phyloP scores from a whole-genome alignment of 2,797 vertebrate genomes.

The Telmatherina bonti region DNA sequence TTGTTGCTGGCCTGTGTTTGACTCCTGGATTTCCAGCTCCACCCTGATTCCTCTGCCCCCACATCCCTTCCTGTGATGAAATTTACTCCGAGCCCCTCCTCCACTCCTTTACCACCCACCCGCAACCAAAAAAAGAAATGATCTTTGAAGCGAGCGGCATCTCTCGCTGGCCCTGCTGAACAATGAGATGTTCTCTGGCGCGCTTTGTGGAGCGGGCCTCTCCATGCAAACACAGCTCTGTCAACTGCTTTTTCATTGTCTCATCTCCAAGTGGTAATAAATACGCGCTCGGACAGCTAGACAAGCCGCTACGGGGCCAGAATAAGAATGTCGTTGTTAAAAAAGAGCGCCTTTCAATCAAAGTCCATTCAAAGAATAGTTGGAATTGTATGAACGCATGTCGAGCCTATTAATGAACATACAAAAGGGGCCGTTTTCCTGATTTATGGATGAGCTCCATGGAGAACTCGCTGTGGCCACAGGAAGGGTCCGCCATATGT shows the following conservation, averaged over 20 bases:
- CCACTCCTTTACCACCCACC: constrained; percentile 59
- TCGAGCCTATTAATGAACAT: constrained; percentile 96
- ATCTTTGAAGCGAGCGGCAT: constrained; percentile 60
- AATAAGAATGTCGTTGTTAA: constrained; percentile 91
- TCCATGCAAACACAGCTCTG: constrained; percentile 90
- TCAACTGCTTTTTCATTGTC: constrained; percentile 89
- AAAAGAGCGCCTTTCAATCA: constrained; percentile 93
- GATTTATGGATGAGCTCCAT: constrained; percentile 91
- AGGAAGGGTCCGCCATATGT: constrained; percentile 67
- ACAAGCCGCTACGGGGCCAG: constrained; percentile 94
- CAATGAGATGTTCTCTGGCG: constrained; percentile 68
- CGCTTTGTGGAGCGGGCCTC: constrained; percentile 82
- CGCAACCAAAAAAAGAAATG: constrained; percentile 37
- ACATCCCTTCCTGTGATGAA: constrained; percentile 62
- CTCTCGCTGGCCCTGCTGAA: constrained; percentile 48
- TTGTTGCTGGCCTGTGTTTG: constrained; percentile 68
- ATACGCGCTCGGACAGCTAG: constrained; percentile 90
- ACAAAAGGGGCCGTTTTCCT: constrained; percentile 93
- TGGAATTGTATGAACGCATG: constrained; percentile 93
- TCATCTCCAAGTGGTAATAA: constrained; percentile 93
- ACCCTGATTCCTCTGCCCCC: constrained; percentile 43
- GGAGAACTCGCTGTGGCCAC: constrained; percentile 85
- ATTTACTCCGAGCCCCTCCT: constrained; percentile 80
- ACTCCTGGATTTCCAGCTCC: constrained; percentile 53
- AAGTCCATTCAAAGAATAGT: constrained; percentile 94